phyloP scores from a whole-genome alignment of 2,888 invertebrate genomes.

The Frankliniella fusca region DNA sequence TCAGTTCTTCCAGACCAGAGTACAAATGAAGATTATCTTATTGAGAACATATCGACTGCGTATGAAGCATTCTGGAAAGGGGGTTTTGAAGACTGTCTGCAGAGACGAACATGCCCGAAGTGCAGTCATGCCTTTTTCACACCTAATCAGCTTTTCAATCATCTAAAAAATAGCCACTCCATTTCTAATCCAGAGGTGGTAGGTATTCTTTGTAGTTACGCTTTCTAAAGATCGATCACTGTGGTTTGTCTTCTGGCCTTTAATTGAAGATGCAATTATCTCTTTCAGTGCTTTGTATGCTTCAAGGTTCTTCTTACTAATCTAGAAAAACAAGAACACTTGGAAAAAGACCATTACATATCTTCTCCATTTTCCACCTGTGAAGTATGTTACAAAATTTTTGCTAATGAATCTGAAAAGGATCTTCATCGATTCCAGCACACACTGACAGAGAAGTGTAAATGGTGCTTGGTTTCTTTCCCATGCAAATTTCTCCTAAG shows the following conservation, averaged over 20 bases:
- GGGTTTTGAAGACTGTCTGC: background rate
- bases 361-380: background rate
- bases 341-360: background rate
- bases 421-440: background rate
- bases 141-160: background rate
- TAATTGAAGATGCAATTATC: background rate
- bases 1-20: background rate
- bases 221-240: no score
- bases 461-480: background rate
- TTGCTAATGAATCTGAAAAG: background rate
- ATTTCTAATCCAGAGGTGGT: background rate
- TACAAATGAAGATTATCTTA: background rate
- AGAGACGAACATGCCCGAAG: background rate
- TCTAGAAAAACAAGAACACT: background rate
- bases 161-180: background rate
- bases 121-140: background rate
- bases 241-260: background rate
- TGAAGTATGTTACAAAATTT: background rate
- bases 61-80: background rate
- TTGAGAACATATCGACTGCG: background rate
- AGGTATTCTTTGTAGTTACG: background rate
- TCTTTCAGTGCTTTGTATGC: slow-evolving; percentile 1
- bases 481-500: background rate
- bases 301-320: background rate
- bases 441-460: background rate